Base-by-base conservation (phyloP, 2,888 invertebrate genomes). In the Trachelus tabidus region DNA sequence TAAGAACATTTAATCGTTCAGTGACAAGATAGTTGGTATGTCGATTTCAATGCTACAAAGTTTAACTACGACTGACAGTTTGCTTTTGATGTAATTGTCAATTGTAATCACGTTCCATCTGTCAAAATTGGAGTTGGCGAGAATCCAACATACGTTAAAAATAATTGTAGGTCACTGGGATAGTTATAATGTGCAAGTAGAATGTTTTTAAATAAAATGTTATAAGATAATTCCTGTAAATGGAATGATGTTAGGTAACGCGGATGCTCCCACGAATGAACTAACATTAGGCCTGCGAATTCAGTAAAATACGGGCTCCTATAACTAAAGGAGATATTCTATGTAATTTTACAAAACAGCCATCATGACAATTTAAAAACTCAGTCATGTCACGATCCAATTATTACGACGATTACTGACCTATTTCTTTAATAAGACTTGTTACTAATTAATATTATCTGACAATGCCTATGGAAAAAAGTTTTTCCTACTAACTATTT, bases 401-500 rank as follows among this genome's bases (percentile, higher is more conserved):
- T 9, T 56, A 15, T 56, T 56, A 56, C 9, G 2, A 56, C 56
- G 23, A 23, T 9, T 23, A 23, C 23, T 56, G 23, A 56, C 23
- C 56, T 15, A 56, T 23, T 56, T 56, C 15, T 56, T 56, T 56
- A 56, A 2, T 56, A 56, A 56, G 2, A 9, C 23, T 23, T 9
- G 37, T 37, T 6, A 56, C 23, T 9, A 56, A 23, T 56, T 9
- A 9, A 23, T 30, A 15, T 37, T 78, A 15, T 73, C 33, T 56
- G 34, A 12, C 37, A 35, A 73, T 73, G 33, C 11, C 30, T 73
- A 68, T 76, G 34, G 23, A 73, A 35, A 37, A 15, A 11, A 11
- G 35, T 71, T 73, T 74, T 73, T n/a, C 68, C n/a, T n/a, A 73
- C 34, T 33, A 31, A 77, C 76, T 75, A 69, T 75, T 34, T 30